Conservation (phyloP, 2,113 vertebrate species). For the Cynoglossus semilaevis region DNA sequence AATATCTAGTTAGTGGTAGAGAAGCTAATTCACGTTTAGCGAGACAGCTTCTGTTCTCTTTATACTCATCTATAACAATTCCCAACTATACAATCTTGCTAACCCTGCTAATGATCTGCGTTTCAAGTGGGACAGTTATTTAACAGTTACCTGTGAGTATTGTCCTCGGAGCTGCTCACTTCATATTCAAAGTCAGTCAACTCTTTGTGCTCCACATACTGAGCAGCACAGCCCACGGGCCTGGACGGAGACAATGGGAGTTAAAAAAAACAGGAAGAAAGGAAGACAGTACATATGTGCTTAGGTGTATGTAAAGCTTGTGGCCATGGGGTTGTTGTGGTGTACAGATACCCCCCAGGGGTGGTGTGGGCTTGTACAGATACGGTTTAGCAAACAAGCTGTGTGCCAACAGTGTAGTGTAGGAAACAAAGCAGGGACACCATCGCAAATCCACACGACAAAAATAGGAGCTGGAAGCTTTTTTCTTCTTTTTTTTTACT, state of each 20-base stretch:
- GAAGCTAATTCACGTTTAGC: no score
- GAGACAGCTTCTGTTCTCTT: no score
- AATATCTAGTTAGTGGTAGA: no score
- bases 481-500: no score
- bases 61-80: no score
- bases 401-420: slow-evolving; percentile 6
- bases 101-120: no score
- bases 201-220: slow-evolving; percentile 29
- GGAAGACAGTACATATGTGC: slow-evolving; percentile 23
- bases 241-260: slow-evolving; percentile 5
- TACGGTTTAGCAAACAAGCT: slow-evolving; percentile 7
- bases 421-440: slow-evolving; percentile 19
- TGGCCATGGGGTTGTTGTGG: slow-evolving; percentile 17
- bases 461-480: neutral
- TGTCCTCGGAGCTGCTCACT: neutral
- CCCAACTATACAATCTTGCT: no score
- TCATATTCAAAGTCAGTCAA: slow-evolving; percentile 17
- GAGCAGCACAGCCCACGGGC: slow-evolving; percentile 25
- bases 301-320: slow-evolving; percentile 17
- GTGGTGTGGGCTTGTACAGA: slow-evolving; percentile 21
- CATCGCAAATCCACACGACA: neutral
- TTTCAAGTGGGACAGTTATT: neutral
- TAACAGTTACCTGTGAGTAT: slow-evolving; percentile 17
- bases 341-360: slow-evolving; percentile 26
- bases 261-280: slow-evolving; percentile 20